phyloP scores from a whole-genome alignment of 30 jellyfish, hydroid and myxozoan species.

The Aurelia sp. region DNA sequence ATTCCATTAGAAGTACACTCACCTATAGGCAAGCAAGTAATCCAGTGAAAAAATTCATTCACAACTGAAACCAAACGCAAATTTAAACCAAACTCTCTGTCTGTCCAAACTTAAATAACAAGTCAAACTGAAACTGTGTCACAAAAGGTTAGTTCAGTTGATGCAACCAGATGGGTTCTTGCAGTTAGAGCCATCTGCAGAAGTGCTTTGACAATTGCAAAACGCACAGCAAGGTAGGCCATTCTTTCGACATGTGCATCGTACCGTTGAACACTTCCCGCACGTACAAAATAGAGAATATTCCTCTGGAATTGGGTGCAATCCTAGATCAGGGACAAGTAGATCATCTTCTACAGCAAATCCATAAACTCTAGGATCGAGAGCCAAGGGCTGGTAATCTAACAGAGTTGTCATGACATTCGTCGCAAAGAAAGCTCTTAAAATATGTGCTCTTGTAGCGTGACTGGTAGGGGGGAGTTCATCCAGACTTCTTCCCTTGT shows the following conservation, averaged over 20 bases:
- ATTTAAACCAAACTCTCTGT: too few species aligned
- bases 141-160: too few species aligned
- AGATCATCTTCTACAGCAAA: conserved; percentile 15
- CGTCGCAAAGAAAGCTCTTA: conserved; percentile 39
- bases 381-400: conserved; percentile 26
- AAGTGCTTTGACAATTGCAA: conserved; percentile 45
- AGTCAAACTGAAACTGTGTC: not conserved
- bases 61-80: too few species aligned
- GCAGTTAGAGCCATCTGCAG: conserved; percentile 30
- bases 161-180: conserved; percentile 48
- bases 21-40: too few species aligned
- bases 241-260: conserved; percentile 32
- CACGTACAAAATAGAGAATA: conserved; percentile 20
- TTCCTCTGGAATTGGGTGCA: conserved; percentile 44
- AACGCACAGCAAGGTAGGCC: conserved; percentile 42
- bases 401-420: conserved; percentile 2
- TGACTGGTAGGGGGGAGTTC: too few species aligned
- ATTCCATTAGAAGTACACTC: too few species aligned
- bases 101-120: too few species aligned
- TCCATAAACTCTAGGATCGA: conserved; percentile 30
- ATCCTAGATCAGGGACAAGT: conserved; percentile 40
- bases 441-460: too few species aligned
- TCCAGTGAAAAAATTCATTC: too few species aligned
- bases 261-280: conserved; percentile 28
- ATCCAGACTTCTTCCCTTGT: too few species aligned